Conservation (phyloP, 2,888 invertebrate species). For the Mamestra brassicae region DNA sequence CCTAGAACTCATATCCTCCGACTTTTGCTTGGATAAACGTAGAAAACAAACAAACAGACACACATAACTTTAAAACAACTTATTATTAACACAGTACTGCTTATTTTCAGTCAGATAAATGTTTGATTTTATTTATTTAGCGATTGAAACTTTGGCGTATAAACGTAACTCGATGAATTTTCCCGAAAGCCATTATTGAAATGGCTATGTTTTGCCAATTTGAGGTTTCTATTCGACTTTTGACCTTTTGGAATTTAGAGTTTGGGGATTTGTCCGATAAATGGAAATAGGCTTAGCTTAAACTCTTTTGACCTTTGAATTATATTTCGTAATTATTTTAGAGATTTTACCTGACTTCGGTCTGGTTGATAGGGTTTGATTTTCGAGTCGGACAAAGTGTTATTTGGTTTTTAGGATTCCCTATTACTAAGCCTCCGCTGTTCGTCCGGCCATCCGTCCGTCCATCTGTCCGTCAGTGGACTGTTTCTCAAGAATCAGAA, state of each 20-base stretch:
- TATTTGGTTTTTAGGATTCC: too few species aligned
- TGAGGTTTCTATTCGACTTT: not conserved
- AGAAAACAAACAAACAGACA: not conserved
- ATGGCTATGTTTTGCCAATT: conserved; percentile 18
- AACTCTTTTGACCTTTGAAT: not conserved
- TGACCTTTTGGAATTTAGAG: conserved; percentile 10
- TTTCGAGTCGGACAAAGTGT: too few species aligned
- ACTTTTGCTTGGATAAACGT: not conserved
- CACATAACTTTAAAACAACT: not conserved
- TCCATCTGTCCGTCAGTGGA: too few species aligned
- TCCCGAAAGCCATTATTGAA: not conserved
- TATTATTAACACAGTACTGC: not conserved
- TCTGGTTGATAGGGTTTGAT: too few species aligned
- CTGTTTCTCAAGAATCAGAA: too few species aligned
- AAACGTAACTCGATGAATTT: conserved; percentile 1
- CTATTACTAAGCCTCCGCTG: too few species aligned
- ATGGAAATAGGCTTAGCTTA: conserved; percentile 22
- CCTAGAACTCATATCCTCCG: not conserved
- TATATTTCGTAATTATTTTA: not conserved
- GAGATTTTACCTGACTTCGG: too few species aligned
- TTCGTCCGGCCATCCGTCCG: too few species aligned
- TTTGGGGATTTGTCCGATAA: conserved; percentile 12
- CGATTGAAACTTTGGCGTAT: conserved; percentile 1
- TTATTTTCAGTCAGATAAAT: not conserved
- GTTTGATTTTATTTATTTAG: conserved; percentile 3